A percentile compares a stretch with the other conserved stretches of the same genome.
These are phyloP conservation scores for Tapirus terrestris DNA, from an alignment of 2,113 vertebrate genomes.

Conservation along the genomic window DNA sequence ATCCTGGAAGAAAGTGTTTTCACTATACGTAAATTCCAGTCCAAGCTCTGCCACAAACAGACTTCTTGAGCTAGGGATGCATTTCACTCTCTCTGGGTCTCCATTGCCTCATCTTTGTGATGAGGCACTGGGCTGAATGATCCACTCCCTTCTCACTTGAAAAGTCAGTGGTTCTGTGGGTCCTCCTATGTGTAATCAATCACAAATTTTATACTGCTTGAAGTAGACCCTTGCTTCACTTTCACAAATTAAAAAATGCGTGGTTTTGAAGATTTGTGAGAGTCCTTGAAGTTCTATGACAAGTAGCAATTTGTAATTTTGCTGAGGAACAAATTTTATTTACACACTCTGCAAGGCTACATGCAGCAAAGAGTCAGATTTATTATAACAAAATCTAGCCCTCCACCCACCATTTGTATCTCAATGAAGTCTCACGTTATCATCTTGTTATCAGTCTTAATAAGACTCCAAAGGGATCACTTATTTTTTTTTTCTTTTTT, in stretches of 20 bases:
- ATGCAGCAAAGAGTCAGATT: neutral
- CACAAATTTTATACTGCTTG: neutral
- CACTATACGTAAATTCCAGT: neutral
- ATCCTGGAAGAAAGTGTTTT: neutral
- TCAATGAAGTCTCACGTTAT: neutral
- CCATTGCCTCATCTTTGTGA: neutral
- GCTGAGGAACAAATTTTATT: constrained; percentile 19
- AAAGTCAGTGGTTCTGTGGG: neutral
- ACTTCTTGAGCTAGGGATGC: neutral
- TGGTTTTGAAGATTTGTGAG: constrained; percentile 36
- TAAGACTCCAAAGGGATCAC: neutral
- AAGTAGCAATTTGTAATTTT: constrained; percentile 52
- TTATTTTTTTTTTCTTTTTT: neutral
- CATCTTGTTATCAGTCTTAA: neutral
- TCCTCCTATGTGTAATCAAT: neutral
- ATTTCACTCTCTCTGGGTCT: neutral
- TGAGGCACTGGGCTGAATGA: neutral
- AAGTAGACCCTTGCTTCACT: neutral
- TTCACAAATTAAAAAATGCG: constrained; percentile 52
- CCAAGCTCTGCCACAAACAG: neutral
- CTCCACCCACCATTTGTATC: neutral
- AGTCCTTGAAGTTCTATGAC: constrained; percentile 35
- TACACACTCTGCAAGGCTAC: neutral
- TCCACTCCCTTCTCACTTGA: neutral
- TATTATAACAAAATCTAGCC: constrained; percentile 12